These are phyloP conservation scores for Rapana venosa DNA, from an alignment of 2,888 invertebrate genomes.

Conservation along the genomic window DNA sequence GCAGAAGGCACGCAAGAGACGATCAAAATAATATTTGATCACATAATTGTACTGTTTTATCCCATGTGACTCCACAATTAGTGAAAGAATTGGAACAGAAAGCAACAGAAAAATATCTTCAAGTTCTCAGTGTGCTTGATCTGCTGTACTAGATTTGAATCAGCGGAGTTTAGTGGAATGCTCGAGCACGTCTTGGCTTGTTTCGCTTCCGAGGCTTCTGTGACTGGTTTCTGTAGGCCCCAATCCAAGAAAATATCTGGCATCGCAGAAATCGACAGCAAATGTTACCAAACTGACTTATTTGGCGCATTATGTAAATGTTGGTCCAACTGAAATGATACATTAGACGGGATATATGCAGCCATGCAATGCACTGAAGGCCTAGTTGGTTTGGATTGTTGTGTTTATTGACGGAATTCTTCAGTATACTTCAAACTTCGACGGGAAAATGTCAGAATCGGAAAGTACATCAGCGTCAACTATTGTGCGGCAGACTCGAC, in stretches of 20 bases:
- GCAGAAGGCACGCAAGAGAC: background rate
- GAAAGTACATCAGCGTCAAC: constrained; percentile 37
- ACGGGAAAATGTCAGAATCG: constrained; percentile 29
- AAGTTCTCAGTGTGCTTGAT: background rate
- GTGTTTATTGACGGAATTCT: no score
- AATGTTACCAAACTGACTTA: no score
- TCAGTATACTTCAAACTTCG: no score
- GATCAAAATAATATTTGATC: background rate
- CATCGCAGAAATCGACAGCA: background rate
- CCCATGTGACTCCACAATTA: background rate
- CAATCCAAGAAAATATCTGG: background rate
- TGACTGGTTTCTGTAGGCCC: no score
- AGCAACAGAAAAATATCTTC: no score
- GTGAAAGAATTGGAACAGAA: background rate
- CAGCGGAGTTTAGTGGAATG: background rate
- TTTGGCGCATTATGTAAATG: no score
- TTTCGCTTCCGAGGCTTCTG: constrained; percentile 23
- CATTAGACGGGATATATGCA: no score
- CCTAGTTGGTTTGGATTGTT: no score
- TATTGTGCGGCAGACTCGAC: constrained; percentile 37
- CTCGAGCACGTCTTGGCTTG: constrained; percentile 42
- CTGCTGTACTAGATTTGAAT: background rate
- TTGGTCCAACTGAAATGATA: no score
- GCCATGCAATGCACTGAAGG: no score
- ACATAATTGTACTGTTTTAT: background rate